Percentiles rank a stretch among this genome's conserved stretches.
Conservation (phyloP, 2,113 vertebrate genomes). For the Formicarius rufipectus region DNA sequence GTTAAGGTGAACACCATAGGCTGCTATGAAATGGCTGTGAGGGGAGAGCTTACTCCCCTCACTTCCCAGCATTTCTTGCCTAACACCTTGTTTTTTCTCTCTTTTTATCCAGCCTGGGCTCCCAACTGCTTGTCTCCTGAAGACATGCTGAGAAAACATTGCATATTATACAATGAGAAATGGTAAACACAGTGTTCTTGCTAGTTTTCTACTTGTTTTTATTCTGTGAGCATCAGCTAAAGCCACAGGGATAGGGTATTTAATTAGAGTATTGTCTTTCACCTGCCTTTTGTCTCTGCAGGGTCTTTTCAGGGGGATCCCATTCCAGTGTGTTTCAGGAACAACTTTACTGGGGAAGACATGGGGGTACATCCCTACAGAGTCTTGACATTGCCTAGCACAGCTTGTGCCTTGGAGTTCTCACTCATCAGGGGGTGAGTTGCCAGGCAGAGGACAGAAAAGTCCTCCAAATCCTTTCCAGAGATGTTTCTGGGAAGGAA, state of each 20-base stretch:
- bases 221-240: constrained; percentile 17
- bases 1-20: background rate
- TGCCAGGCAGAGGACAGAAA: background rate
- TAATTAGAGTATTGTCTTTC: constrained; percentile 30
- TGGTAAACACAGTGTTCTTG: background rate
- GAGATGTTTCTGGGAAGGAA: background rate
- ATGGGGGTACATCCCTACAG: background rate
- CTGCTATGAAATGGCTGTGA: background rate
- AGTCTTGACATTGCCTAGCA: background rate
- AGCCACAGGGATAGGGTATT: background rate
- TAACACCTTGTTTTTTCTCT: background rate
- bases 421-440: background rate
- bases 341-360: background rate
- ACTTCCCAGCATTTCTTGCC: background rate
- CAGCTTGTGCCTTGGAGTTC: background rate
- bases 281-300: background rate
- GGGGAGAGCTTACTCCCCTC: background rate
- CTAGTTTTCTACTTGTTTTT: constrained; percentile 35
- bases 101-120: background rate
- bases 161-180: constrained; percentile 8
- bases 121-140: background rate
- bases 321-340: background rate
- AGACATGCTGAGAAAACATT: constrained; percentile 34
- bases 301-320: background rate
- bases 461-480: background rate